Evolutionary conservation across 2,888 invertebrate species (phyloP).

Genomic region (Cremastobaeus sp.): DNA sequence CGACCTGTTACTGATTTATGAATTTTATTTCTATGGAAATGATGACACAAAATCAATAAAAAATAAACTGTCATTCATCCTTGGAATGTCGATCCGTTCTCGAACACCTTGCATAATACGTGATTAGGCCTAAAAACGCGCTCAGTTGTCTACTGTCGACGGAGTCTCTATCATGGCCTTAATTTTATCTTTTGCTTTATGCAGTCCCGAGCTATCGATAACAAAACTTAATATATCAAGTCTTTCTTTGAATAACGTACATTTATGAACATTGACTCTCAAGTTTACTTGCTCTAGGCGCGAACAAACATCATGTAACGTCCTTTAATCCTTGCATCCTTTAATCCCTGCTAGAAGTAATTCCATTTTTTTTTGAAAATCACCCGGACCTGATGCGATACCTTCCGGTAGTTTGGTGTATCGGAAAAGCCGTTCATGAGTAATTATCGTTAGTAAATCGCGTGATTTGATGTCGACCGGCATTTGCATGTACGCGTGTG

Average conservation of each 20-base stretch:
- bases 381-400: conserved; percentile 63
- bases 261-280: conserved; percentile 8
- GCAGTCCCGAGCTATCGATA: conserved; percentile 11
- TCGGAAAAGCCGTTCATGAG: conserved; percentile 71
- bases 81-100: too few relatives aligned
- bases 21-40: too few relatives aligned
- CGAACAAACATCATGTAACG: not conserved
- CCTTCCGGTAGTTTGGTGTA: conserved; percentile 64
- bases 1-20: too few relatives aligned
- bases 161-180: too few relatives aligned
- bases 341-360: conserved; percentile 68
- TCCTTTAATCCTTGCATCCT: conserved; percentile 68
- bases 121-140: too few relatives aligned
- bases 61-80: too few relatives aligned
- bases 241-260: conserved; percentile 10
- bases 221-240: conserved; percentile 15
- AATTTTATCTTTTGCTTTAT: conserved; percentile 22
- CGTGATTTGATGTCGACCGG: conserved; percentile 65
- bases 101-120: too few relatives aligned
- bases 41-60: too few relatives aligned
- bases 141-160: too few relatives aligned
- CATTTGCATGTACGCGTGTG: conserved; percentile 71
- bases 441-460: conserved; percentile 66
- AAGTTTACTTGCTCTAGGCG: conserved; percentile 5
- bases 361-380: conserved; percentile 69